Evolutionary conservation across 2,113 vertebrate genomes (phyloP).

Genomic region (Haemorhous mexicanus): DNA sequence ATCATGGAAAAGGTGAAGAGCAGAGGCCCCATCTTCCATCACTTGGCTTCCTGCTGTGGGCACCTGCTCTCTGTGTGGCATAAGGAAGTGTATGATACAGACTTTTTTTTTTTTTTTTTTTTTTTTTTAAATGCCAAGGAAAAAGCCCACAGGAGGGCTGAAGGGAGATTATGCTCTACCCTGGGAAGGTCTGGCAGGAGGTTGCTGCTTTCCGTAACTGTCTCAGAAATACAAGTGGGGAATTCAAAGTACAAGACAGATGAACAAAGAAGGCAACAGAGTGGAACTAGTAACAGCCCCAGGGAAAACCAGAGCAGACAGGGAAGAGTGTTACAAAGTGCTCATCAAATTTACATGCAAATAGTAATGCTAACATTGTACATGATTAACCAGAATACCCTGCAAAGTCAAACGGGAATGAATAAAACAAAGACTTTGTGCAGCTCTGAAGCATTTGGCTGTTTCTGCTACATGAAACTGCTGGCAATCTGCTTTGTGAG

Average conservation of each 20-base stretch:
- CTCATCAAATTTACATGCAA: conserved; percentile 38
- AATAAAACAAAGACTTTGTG: neutral
- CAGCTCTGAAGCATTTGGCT: neutral
- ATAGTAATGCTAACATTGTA: conserved; percentile 14
- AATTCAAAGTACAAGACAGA: conserved; percentile 32
- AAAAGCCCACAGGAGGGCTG: neutral
- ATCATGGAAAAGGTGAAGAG: neutral
- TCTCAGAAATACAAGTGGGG: neutral
- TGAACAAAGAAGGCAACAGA: conserved; percentile 42
- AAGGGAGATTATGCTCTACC: neutral
- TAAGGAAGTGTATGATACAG: neutral
- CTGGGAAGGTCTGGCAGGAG: conserved; percentile 28
- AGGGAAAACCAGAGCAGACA: conserved; percentile 26
- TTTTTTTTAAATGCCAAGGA: neutral
- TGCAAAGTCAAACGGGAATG: neutral
- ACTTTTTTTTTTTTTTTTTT: neutral
- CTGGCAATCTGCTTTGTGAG: neutral
- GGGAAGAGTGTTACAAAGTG: neutral
- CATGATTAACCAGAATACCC: neutral
- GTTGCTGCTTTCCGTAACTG: conserved; percentile 12
- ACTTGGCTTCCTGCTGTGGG: neutral
- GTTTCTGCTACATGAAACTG: neutral
- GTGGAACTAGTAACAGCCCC: conserved; percentile 20
- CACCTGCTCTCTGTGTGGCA: neutral
- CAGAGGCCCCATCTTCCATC: neutral